Evolutionary conservation across 2,797 vertebrate species (phyloP), one percentile per base, ranked within the genome.

Genomic region (Myiotriccus ornatus): DNA sequence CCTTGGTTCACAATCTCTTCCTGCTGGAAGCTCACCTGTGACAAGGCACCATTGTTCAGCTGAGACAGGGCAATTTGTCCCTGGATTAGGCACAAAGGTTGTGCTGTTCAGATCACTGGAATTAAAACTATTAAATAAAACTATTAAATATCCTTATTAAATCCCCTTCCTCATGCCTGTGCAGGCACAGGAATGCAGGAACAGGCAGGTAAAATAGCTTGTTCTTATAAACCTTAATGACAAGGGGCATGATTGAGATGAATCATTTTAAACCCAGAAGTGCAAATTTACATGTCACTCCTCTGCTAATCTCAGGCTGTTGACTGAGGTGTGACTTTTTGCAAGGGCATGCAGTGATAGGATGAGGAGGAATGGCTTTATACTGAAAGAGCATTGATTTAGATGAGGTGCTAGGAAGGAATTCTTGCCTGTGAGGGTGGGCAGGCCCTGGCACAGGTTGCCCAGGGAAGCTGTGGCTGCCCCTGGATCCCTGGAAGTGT

Each of bases 361-460:
- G 27, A 18, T 50, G 63, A 50, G 56, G 63, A 69, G 32, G 28
- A 62, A 62, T 20, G 19, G 55, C 35, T 62, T n/a, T 37, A 43
- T 37, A 49, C 47, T 55, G 63, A 68, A 35, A 62, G 22, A 28
- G 19, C 22, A 17, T n/a, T 53, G 47, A 43, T 28, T 55, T 43
- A 37, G 30, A 62, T 17, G 7, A 17, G 47, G n/a, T 20, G 3
- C 37, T 7, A 43, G 10, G 35, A 49, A 62, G 30, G 5, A 82
- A 55, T 47, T 21, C 0, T 32, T 55, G 7, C 7, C 10, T 43
- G 3, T 4, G 35, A 69, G 32, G 15, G 10, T 28, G 25, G 4
- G 0, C 2, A 41, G 12, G 30, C 2, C 8, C 47, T 74, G 60
- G 37, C 11, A 57, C 44, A 44, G 64, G 12, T 2, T 73, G 9